phyloP scores from a whole-genome alignment of 2,888 invertebrate genomes.

The Pterobdella sp. region DNA sequence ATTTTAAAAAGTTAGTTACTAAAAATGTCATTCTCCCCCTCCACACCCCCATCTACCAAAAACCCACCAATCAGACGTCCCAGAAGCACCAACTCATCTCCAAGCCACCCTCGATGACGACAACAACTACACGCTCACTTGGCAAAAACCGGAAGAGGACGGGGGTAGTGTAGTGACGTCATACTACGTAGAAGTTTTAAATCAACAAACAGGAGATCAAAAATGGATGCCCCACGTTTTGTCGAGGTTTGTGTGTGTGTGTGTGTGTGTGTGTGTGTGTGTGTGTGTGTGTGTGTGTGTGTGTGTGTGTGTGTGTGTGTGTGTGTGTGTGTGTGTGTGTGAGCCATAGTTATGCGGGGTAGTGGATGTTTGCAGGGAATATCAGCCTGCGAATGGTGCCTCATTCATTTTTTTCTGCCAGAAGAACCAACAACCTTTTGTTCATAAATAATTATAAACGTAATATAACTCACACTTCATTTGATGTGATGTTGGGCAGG shows the following conservation, averaged over 20 bases:
- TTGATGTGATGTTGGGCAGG: neutral
- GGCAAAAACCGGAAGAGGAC: constrained; percentile 24
- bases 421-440: neutral
- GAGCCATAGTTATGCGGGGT: neutral
- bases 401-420: no score
- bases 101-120: neutral
- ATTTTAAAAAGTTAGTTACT: no score
- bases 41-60: no score
- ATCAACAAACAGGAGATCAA: neutral
- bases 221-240: constrained; percentile 19
- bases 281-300: constrained; percentile 1
- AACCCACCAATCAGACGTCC: constrained; percentile 15
- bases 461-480: neutral
- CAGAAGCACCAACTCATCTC: neutral
- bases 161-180: constrained; percentile 22
- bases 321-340: constrained; percentile 1
- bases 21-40: no score
- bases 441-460: neutral
- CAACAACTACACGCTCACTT: neutral
- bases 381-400: no score
- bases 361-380: neutral
- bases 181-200: constrained; percentile 22
- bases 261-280: constrained; percentile 1
- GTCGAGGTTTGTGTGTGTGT: neutral
- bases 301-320: constrained; percentile 1